Percentiles rank a stretch among this genome's conserved stretches.
These are phyloP conservation scores for Tadarida brasiliensis DNA, from an alignment of 2,797 vertebrate genomes.

Conservation along the genomic window DNA sequence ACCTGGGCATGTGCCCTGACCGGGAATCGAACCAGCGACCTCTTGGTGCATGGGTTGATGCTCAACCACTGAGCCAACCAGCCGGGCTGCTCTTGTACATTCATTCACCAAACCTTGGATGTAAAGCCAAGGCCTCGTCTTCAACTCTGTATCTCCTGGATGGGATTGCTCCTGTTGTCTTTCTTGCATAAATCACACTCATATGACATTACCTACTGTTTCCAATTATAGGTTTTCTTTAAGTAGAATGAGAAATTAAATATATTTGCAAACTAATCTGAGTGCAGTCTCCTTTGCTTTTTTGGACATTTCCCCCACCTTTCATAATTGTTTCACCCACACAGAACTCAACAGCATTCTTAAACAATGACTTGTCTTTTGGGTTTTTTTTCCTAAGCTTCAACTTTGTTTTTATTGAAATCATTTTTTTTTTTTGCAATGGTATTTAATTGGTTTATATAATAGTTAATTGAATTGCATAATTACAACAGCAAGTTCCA, in stretches of 20 bases:
- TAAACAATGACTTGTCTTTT: not conserved
- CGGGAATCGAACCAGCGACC: no score
- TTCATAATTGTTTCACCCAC: not conserved
- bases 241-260: conserved; percentile 28
- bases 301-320: not conserved
- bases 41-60: no score
- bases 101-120: not conserved
- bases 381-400: conserved; percentile 35
- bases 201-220: not conserved
- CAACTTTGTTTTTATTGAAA: conserved; percentile 52
- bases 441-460: conserved; percentile 64
- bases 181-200: not conserved
- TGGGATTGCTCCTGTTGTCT: not conserved
- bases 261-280: not conserved
- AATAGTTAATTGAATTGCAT: conserved; percentile 75
- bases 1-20: no score
- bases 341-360: not conserved
- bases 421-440: not conserved
- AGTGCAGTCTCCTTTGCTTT: not conserved
- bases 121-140: not conserved
- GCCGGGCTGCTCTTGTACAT: not conserved
- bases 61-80: no score
- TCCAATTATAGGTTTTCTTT: not conserved
- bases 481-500: conserved; percentile 72
- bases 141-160: not conserved